phyloP scores from a whole-genome alignment of 2,797 vertebrate genomes.

The Microctenopoma lineatum region DNA sequence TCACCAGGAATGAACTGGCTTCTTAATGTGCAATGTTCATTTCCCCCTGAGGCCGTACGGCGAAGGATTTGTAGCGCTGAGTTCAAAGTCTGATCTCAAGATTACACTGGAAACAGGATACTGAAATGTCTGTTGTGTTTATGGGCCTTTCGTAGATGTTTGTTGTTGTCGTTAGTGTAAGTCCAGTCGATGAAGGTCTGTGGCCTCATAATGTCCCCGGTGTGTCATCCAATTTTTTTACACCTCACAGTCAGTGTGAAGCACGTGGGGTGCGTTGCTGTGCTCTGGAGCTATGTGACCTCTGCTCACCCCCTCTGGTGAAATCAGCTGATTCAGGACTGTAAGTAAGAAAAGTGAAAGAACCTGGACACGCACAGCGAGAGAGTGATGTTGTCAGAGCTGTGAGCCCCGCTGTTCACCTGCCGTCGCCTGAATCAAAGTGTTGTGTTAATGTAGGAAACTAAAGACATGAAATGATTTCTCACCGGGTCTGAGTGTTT shows the following conservation, averaged over 20 bases:
- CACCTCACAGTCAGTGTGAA: background rate
- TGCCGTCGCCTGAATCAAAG: too few species aligned
- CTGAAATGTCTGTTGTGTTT: too few species aligned
- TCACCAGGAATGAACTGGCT: background rate
- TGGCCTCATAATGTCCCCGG: background rate
- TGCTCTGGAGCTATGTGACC: too few species aligned
- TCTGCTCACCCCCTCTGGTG: background rate
- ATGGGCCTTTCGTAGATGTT: too few species aligned
- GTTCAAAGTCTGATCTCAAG: constrained; percentile 32
- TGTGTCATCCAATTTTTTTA: background rate
- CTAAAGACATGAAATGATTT: too few species aligned
- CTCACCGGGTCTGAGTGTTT: background rate
- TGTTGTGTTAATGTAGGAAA: too few species aligned
- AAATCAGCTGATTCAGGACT: background rate
- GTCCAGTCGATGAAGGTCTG: too few species aligned
- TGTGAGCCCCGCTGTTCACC: too few species aligned
- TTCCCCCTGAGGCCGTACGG: constrained; percentile 7
- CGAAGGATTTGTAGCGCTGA: background rate
- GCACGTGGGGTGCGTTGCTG: too few species aligned
- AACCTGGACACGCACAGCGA: background rate
- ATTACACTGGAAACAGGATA: constrained; percentile 10
- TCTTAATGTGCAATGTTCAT: constrained; percentile 45
- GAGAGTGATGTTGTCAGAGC: too few species aligned
- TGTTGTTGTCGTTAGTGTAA: too few species aligned
- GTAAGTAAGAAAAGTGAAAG: background rate